Percentiles rank a stretch among this genome's conserved stretches.
These are phyloP conservation scores for Drosophila kohkoa DNA, from an alignment of 1,140 invertebrate species.

Conservation along the genomic window DNA sequence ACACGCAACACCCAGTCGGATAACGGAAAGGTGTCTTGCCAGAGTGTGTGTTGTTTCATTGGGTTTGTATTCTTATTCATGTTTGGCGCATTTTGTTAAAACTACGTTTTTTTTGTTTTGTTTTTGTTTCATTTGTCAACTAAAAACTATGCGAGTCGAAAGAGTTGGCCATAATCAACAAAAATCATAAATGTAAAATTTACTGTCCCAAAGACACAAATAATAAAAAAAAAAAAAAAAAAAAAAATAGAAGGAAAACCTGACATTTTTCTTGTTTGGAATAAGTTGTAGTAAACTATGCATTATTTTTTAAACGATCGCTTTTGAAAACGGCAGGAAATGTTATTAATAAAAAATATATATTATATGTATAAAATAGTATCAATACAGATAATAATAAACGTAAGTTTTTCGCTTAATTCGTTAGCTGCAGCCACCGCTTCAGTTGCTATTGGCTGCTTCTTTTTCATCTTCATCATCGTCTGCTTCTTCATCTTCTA, in stretches of 20 bases:
- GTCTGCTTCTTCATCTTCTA: constrained; percentile 4
- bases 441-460: not conserved
- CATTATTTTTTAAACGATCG: constrained; percentile 6
- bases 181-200: constrained; percentile 32
- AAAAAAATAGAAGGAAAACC: not conserved
- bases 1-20: not conserved
- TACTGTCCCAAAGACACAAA: constrained; percentile 16
- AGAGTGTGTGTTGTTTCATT: not conserved
- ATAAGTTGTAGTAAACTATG: not conserved
- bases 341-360: not conserved
- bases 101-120: constrained; percentile 6
- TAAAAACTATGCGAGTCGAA: constrained; percentile 38
- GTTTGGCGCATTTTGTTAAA: constrained; percentile 5
- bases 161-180: constrained; percentile 40
- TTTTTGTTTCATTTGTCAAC: constrained; percentile 5
- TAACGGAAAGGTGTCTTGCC: not conserved
- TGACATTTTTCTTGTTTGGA: constrained; percentile 4
- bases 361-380: not conserved
- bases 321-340: constrained; percentile 42
- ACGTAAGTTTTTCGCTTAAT: constrained; percentile 2
- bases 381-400: constrained; percentile 13
- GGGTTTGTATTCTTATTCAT: not conserved
- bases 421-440: not conserved
- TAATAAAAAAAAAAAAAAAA: constrained; percentile 3
- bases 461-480: constrained; percentile 9